A percentile compares a stretch with the other conserved stretches of the same genome.
phyloP scores from a whole-genome alignment of 2,113 vertebrate species.

The Daphoenositta chrysoptera region DNA sequence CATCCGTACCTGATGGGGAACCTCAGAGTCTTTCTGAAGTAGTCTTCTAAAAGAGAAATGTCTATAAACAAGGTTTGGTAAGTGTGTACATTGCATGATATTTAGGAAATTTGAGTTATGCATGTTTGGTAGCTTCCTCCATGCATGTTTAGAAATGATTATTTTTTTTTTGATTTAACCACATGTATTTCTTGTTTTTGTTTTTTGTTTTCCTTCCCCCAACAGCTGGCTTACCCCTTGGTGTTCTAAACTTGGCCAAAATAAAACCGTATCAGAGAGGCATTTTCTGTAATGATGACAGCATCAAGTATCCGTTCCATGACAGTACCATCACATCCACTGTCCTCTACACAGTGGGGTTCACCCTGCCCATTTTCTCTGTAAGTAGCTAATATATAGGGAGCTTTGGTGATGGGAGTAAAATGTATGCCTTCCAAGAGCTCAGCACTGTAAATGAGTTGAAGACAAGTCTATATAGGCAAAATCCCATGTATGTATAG shows the following conservation, averaged over 20 bases:
- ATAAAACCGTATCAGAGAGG: conserved; percentile 94
- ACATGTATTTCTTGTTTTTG: conserved; percentile 66
- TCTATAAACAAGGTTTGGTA: not conserved
- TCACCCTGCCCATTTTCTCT: conserved; percentile 90
- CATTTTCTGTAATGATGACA: conserved; percentile 99
- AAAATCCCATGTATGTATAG: not conserved
- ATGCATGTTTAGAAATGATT: conserved; percentile 15
- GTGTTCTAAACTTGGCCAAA: conserved; percentile 96
- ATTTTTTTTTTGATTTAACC: conserved; percentile 69
- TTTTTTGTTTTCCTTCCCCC: conserved; percentile 77
- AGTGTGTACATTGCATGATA: conserved; percentile 20
- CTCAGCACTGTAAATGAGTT: not conserved
- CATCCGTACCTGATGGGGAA: not conserved
- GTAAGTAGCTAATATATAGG: conserved; percentile 87
- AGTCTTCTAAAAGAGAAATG: not conserved
- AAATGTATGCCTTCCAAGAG: conserved; percentile 27
- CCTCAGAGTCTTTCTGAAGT: not conserved
- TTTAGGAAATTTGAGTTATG: not conserved
- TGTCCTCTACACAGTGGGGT: conserved; percentile 90
- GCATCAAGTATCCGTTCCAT: conserved; percentile 96
- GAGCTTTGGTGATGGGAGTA: conserved; percentile 55
- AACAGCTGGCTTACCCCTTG: conserved; percentile 94
- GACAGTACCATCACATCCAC: conserved; percentile 88
- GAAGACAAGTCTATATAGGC: not conserved
- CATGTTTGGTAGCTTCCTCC: conserved; percentile 38